Percentiles rank a stretch among this genome's conserved stretches.
phyloP scores from a whole-genome alignment of 2,797 vertebrate genomes.

The Sphaeramia orbicularis region DNA sequence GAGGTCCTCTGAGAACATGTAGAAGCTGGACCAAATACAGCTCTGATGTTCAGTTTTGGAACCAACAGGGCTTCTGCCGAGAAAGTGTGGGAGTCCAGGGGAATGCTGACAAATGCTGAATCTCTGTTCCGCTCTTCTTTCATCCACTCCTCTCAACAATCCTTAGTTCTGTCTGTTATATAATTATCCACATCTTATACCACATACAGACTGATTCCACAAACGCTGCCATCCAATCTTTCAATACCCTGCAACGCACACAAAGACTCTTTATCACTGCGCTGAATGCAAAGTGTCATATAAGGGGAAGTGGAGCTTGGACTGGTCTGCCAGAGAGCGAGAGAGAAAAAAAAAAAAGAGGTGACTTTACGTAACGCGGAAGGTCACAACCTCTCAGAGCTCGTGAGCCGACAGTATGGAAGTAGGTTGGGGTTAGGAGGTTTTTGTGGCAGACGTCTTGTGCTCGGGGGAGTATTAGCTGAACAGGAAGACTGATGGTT shows the following conservation, averaged over 20 bases:
- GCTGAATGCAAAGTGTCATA: constrained; percentile 60
- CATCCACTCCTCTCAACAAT: constrained; percentile 8
- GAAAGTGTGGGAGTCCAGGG: constrained; percentile 40
- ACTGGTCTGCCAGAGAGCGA: neutral
- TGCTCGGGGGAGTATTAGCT: constrained; percentile 8
- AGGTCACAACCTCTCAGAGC: constrained; percentile 54
- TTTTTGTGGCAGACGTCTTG: constrained; percentile 15
- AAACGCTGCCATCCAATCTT: constrained; percentile 45
- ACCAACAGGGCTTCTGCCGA: constrained; percentile 46
- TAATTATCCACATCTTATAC: neutral
- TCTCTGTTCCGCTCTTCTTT: constrained; percentile 18
- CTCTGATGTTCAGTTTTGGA: constrained; percentile 5
- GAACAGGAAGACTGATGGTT: constrained; percentile 37
- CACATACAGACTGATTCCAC: constrained; percentile 38
- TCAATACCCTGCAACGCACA: constrained; percentile 33
- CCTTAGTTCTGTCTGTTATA: neutral
- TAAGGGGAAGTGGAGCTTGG: constrained; percentile 47
- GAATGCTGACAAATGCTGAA: constrained; percentile 55
- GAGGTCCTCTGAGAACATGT: constrained; percentile 38
- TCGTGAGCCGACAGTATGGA: constrained; percentile 16
- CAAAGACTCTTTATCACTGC: constrained; percentile 61
- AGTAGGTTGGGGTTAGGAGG: constrained; percentile 41
- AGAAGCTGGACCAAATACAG: constrained; percentile 9
- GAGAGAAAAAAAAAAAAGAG: constrained; percentile 16
- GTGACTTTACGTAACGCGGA: constrained; percentile 49